Percentiles rank a stretch among this genome's conserved stretches.
phyloP scores from a whole-genome alignment of 2,113 vertebrate genomes.

The Leucosticte australis region DNA sequence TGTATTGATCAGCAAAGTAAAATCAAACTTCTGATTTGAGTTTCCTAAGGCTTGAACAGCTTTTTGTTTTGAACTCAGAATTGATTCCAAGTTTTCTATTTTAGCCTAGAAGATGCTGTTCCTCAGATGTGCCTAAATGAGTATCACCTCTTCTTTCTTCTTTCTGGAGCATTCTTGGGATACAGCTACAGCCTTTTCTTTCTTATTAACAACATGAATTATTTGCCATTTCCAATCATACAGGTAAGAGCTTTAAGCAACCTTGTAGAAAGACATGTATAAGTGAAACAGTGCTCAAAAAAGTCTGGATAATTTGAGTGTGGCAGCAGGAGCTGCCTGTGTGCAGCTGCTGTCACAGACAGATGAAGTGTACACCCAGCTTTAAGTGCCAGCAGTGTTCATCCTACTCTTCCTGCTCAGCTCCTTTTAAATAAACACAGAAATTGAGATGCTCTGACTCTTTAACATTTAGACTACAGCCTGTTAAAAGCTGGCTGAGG shows the following conservation, averaged over 20 bases:
- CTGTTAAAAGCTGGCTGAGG: not conserved
- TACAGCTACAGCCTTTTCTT: slow-evolving; percentile 89
- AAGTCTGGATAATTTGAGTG: not conserved
- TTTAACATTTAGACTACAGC: no score
- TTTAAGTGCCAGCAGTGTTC: not conserved
- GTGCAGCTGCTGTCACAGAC: not conserved
- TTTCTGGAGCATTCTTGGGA: slow-evolving; percentile 91
- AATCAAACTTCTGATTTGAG: not conserved
- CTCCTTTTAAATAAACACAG: not conserved
- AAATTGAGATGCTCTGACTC: not conserved
- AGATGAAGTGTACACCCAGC: not conserved
- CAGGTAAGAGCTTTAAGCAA: slow-evolving; percentile 77
- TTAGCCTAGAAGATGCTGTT: slow-evolving; percentile 36
- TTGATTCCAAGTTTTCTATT: not conserved
- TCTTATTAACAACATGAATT: slow-evolving; percentile 91
- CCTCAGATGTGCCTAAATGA: slow-evolving; percentile 87
- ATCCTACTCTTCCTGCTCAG: not conserved
- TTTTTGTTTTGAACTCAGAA: not conserved
- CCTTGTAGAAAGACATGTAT: not conserved
- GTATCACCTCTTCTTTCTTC: slow-evolving; percentile 85
- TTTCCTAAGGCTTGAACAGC: not conserved
- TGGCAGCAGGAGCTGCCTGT: not conserved
- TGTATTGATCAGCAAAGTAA: not conserved
- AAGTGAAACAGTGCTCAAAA: not conserved
- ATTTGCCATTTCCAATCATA: slow-evolving; percentile 88